phyloP scores from a whole-genome alignment of 53 echinoderm and acorn worm genomes.

The Mesocentrotus franciscanus region DNA sequence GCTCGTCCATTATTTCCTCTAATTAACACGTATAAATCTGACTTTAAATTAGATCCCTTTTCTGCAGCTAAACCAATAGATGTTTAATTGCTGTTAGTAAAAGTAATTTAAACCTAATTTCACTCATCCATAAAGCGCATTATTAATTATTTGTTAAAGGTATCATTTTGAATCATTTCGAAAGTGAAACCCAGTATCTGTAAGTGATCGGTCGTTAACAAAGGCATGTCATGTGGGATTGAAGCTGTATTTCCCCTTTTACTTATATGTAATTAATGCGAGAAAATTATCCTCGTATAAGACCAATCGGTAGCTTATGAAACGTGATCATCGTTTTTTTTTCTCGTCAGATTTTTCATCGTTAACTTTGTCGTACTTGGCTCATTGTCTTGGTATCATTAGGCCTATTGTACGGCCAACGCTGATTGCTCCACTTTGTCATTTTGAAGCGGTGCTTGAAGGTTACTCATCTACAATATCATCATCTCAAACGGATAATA shows the following conservation, averaged over 20 bases:
- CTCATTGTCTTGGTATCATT: background rate
- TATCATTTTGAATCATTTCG: background rate
- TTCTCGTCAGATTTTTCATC: background rate
- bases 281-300: background rate
- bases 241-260: background rate
- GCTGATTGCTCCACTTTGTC: background rate
- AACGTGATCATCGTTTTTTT: background rate
- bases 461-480: background rate
- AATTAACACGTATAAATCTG: background rate
- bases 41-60: background rate
- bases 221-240: background rate
- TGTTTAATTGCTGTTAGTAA: no score
- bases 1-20: background rate
- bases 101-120: no score
- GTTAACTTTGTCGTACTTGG: background rate
- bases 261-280: background rate
- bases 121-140: no score
- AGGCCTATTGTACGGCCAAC: background rate
- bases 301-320: background rate
- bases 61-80: no score
- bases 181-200: background rate
- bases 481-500: background rate
- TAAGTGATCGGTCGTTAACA: no score
- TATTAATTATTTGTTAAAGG: no score
- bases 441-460: background rate